Evolutionary conservation across 2,797 vertebrate species (phyloP), one percentile per base, ranked within the genome.

Genomic region (Bradypodion pumilum): DNA sequence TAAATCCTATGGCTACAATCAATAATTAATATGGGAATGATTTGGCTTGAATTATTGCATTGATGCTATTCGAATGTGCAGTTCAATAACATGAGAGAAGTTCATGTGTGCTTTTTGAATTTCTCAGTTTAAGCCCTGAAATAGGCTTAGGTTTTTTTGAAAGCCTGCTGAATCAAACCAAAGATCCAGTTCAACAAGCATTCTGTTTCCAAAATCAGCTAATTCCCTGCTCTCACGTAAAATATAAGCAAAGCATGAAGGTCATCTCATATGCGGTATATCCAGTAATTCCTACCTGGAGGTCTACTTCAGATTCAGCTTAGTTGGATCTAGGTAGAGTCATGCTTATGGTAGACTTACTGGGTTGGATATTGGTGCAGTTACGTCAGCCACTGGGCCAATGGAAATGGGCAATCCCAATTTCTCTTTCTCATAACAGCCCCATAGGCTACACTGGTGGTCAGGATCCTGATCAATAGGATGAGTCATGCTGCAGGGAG

Each of bases 91-190:
- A 25, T 29, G 4, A 8, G n/a, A 63, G 29, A 35, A 23, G n/a
- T 32, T 46, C 23, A 49, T 46, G 35, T 27, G 44, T 62, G n/a
- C 29, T 74, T 74, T 82, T 29, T 83, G 60, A 56, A 19, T 29
- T 29, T 66, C 32, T 75, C 40, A 12, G 60, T 63, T 56, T 66
- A 56, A 25, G 10, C 56, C n/a, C 6, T 25, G 21, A 75, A 42
- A 62, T 78, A 19, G 27, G 56, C 25, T 49, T 52, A 35, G 23
- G n/a, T n/a, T n/a, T n/a, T n/a, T 52, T 68, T 42, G 70, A 49
- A 63, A 12, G 40, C 44, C n/a, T 72, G 82, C 56, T 70, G 83
- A 74, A 84, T 73, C 77, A 74, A 73, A 74, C 35, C 59, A 79
- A 84, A 70, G 72, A n/a, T 19, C 29, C 52, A 69, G 76, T n/a